Base-by-base conservation (phyloP, 2,888 invertebrate species). In the Drosophila hamatofila region DNA sequence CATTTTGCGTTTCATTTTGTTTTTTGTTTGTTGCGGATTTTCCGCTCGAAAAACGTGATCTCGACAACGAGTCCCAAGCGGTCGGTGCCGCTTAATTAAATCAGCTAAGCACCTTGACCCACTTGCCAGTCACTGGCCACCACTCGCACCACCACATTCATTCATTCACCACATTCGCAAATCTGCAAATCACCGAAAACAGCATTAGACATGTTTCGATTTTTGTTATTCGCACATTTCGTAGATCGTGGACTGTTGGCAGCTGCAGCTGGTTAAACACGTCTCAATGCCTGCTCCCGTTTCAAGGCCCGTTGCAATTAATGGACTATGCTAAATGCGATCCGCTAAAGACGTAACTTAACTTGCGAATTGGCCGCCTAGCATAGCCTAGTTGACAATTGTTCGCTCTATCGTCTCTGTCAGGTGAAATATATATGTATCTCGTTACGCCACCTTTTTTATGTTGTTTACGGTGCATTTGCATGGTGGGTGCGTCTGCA, bases 181-280 rank as follows among this genome's bases (percentile, higher is more conserved):
- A 75, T 88, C 67, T 83, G 87, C 89, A 86, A 87, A 87, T 89
- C 87, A 88, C 81, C 87, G 62, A 86, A 88, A 86, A 81, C 60
- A 63, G 68, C 58, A 41, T 27, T 37, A 57, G 77, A 66, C 81
- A 71, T 79, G 72, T 82, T 67, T 88, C 66, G 63, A 68, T 54
- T 62, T 68, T 42, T 44, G 44, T 18, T 56, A 46, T 42, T 52
- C 30, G 63, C 65, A 48, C 54, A 68, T 37, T 68, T 67, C 68
- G 52, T 60, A 67, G 25, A 67, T 41, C 56, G 30, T 11, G 30
- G 11, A 30, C 30, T 30, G 30, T 11, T 37, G 66, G 39, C 54
- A 73, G 39, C 74, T 60, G 35, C 74, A 68, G 30, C 73, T 62
- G 61, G 58, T 67, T 51, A n/a, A 49, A 60, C 79, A 44, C 48